These are phyloP conservation scores for Hormaphis cornu DNA, from an alignment of 1,140 invertebrate genomes.

Conservation along the genomic window DNA sequence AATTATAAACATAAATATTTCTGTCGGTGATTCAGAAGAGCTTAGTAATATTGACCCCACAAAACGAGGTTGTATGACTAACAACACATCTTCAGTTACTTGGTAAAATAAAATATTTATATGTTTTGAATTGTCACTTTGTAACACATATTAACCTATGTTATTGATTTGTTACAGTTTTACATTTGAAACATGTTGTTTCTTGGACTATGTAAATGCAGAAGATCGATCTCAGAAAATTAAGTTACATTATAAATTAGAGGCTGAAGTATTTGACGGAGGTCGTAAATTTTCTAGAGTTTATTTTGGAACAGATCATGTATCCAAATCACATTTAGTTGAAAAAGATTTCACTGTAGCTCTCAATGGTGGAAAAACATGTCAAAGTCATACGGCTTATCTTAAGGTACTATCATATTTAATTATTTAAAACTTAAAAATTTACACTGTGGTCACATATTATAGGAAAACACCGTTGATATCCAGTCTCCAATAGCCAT, in stretches of 20 bases:
- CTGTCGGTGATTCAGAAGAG: constrained; percentile 52
- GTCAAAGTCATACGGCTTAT: constrained; percentile 65
- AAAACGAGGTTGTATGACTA: constrained; percentile 56
- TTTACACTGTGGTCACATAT: constrained; percentile 8
- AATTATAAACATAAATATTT: constrained; percentile 68
- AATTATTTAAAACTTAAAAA: background rate
- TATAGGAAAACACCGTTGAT: constrained; percentile 64
- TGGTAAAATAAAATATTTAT: constrained; percentile 48
- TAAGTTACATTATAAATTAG: constrained; percentile 63
- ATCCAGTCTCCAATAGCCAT: constrained; percentile 80
- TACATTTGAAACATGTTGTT: constrained; percentile 77
- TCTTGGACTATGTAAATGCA: constrained; percentile 56
- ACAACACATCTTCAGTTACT: constrained; percentile 57
- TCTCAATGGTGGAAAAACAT: constrained; percentile 44
- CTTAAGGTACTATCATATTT: constrained; percentile 50
- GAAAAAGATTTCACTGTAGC: constrained; percentile 39
- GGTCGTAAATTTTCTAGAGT: constrained; percentile 74
- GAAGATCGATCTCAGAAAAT: constrained; percentile 34
- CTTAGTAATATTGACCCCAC: constrained; percentile 72
- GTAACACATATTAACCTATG: background rate
- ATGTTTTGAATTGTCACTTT: background rate
- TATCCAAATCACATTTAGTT: constrained; percentile 41
- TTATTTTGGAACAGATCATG: constrained; percentile 53
- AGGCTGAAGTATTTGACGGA: constrained; percentile 68
- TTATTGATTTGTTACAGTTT: constrained; percentile 51